Conservation (phyloP, 2,888 invertebrate genomes). For the Chloromyia formosa region DNA sequence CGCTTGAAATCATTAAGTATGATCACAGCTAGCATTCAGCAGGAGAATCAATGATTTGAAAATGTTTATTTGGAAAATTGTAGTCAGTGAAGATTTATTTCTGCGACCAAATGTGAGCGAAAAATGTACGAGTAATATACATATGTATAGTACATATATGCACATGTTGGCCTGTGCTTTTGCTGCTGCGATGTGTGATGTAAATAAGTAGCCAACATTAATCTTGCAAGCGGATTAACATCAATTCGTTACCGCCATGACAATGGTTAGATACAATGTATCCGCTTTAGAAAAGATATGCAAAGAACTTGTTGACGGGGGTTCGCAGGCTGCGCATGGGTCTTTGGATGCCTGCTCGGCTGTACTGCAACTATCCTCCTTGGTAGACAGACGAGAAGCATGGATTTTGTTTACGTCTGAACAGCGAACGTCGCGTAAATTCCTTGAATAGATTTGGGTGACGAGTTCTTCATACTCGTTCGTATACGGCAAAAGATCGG, state of each 20-base stretch:
- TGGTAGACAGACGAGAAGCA: neutral
- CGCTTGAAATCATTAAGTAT: too few species aligned
- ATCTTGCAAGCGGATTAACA: slow-evolving; percentile 40
- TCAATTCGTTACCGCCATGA: slow-evolving; percentile 38
- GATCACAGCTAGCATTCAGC: too few species aligned
- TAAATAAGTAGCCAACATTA: slow-evolving; percentile 35
- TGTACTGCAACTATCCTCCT: neutral
- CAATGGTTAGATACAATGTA: slow-evolving; percentile 37
- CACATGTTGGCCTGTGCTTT: too few species aligned
- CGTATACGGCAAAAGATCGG: too few species aligned
- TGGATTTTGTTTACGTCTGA: slow-evolving; percentile 20
- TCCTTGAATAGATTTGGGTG: slow-evolving; percentile 11
- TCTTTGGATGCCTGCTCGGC: neutral
- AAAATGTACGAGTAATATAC: too few species aligned
- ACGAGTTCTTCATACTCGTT: neutral
- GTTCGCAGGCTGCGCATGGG: neutral
- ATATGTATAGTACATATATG: too few species aligned
- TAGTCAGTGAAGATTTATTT: too few species aligned
- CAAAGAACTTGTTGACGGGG: neutral
- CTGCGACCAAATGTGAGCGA: too few species aligned
- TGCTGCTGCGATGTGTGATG: slow-evolving; percentile 10
- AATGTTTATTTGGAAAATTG: too few species aligned
- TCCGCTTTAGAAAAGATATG: neutral
- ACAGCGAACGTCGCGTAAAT: neutral
- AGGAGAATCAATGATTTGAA: too few species aligned